phyloP scores from a whole-genome alignment of 2,797 vertebrate genomes.

The Neosilurus mollespiculum region DNA sequence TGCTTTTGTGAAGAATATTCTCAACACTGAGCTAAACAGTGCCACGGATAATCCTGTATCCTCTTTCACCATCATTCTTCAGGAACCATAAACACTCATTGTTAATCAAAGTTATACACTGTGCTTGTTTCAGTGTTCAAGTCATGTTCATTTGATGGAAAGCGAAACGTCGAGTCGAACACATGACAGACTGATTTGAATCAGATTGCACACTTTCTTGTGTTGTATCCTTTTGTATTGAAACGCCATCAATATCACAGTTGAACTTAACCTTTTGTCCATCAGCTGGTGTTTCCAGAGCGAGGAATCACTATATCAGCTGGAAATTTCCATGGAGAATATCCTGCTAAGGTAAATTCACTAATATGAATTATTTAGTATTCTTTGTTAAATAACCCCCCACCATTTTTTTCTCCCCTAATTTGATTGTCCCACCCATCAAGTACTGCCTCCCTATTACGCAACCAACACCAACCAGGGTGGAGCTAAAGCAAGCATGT shows the following conservation, averaged over 20 bases:
- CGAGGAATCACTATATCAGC: slow-evolving; percentile 95
- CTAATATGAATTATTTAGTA: too few relatives aligned
- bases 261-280: slow-evolving; percentile 6
- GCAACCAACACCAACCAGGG: too few relatives aligned
- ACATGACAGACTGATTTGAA: not conserved
- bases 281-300: slow-evolving; percentile 95
- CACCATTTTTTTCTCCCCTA: too few relatives aligned
- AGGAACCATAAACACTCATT: not conserved
- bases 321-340: slow-evolving; percentile 98
- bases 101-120: not conserved
- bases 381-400: too few relatives aligned
- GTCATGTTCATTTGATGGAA: not conserved
- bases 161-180: not conserved
- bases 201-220: not conserved
- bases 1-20: slow-evolving; percentile 89
- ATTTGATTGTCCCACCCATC: too few relatives aligned
- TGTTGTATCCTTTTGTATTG: not conserved
- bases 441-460: too few relatives aligned
- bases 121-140: not conserved
- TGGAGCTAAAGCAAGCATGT: too few relatives aligned
- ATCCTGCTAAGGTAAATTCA: slow-evolving; percentile 87
- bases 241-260: not conserved
- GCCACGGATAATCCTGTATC: slow-evolving; percentile 99
- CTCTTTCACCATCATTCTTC: slow-evolving; percentile 59
- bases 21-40: slow-evolving; percentile 94